phyloP scores from a whole-genome alignment of 2,888 invertebrate genomes.

The Tolmerus cingulatus region DNA sequence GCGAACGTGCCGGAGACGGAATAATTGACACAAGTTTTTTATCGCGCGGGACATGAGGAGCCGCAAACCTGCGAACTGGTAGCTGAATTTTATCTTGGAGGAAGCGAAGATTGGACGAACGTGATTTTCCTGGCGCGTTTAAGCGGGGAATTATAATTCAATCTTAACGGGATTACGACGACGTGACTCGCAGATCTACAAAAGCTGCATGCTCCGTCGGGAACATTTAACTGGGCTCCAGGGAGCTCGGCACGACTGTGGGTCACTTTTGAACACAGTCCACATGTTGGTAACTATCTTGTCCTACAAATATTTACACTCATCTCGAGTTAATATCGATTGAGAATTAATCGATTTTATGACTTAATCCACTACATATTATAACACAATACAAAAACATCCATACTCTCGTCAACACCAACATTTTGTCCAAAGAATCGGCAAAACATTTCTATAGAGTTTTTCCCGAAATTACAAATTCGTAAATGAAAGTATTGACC shows the following conservation, averaged over 20 bases:
- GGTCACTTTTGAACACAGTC: neutral
- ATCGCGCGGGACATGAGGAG: neutral
- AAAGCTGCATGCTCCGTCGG: neutral
- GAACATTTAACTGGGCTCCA: neutral
- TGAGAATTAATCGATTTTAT: neutral
- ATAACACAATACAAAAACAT: too few relatives aligned
- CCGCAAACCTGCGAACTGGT: neutral
- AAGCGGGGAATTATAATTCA: slow-evolving; percentile 9
- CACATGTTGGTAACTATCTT: neutral
- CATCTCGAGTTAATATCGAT: neutral
- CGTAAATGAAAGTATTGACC: too few relatives aligned
- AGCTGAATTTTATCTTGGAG: slow-evolving; percentile 18
- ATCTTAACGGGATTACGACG: slow-evolving; percentile 2
- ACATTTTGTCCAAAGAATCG: too few relatives aligned
- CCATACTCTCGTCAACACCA: too few relatives aligned
- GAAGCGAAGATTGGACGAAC: slow-evolving; percentile 27
- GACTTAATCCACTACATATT: too few relatives aligned
- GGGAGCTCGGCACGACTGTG: neutral
- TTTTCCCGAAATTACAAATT: too few relatives aligned
- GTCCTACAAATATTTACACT: neutral
- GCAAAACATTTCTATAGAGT: too few relatives aligned
- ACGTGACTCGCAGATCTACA: neutral
- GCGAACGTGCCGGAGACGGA: slow-evolving; percentile 20
- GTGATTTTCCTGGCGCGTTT: slow-evolving; percentile 1
- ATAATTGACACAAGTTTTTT: slow-evolving; percentile 29